phyloP scores from a whole-genome alignment of 92 coral and sea anemone species.

The Paramuricea clavata region DNA sequence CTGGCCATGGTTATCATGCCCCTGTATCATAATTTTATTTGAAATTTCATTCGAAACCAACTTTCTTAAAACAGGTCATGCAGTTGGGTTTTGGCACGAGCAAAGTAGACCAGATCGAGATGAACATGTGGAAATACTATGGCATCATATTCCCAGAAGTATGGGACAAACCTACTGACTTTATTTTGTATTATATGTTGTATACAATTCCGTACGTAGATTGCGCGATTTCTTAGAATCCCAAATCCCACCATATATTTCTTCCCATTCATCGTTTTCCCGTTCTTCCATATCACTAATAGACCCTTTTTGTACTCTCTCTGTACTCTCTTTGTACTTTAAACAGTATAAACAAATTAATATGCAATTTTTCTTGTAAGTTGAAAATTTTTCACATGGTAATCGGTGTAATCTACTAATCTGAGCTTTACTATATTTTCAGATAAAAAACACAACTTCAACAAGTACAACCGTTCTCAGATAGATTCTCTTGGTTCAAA shows the following conservation, averaged over 20 bases:
- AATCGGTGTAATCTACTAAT: background rate
- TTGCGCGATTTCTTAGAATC: too few relatives aligned
- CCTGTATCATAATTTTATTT: too few relatives aligned
- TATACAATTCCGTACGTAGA: too few relatives aligned
- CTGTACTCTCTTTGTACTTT: too few relatives aligned
- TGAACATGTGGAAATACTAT: conserved; percentile 76
- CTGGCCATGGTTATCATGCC: too few relatives aligned
- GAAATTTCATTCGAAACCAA: background rate
- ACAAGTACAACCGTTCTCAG: conserved; percentile 79
- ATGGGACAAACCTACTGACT: background rate
- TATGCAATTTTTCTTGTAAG: too few relatives aligned
- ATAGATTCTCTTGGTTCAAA: conserved; percentile 83
- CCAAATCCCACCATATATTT: too few relatives aligned
- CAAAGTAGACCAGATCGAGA: conserved; percentile 97
- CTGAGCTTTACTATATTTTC: background rate
- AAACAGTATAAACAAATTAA: too few relatives aligned
- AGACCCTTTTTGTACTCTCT: too few relatives aligned
- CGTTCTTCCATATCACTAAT: too few relatives aligned
- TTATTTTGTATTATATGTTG: background rate
- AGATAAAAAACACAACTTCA: conserved; percentile 84
- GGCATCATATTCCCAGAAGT: conserved; percentile 91
- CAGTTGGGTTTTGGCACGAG: conserved; percentile 96
- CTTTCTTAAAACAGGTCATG: conserved; percentile 72
- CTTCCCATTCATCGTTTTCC: too few relatives aligned
- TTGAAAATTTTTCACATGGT: too few relatives aligned